These are phyloP conservation scores for Lysandra coridon DNA, from an alignment of 2,888 invertebrate genomes.

Conservation along the genomic window DNA sequence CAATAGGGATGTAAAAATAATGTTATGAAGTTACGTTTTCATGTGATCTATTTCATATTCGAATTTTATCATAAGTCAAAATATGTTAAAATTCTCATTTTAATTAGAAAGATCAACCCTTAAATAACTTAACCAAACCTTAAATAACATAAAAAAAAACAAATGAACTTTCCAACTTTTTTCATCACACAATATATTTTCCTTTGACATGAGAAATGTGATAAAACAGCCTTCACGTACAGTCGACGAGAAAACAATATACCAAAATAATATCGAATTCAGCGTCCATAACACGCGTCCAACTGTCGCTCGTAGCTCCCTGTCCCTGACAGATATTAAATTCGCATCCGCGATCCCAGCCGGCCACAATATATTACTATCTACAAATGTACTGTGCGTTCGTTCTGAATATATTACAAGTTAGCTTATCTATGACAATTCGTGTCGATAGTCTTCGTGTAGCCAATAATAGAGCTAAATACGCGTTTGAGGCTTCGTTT, in stretches of 20 bases:
- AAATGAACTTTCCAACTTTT: background rate
- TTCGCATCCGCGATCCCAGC: slow-evolving; percentile 64
- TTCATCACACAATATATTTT: slow-evolving; percentile 1
- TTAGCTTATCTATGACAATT: slow-evolving; percentile 3
- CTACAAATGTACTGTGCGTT: slow-evolving; percentile 40
- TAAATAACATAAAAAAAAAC: background rate
- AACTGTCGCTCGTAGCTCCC: slow-evolving; percentile 49
- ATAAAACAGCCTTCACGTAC: slow-evolving; percentile 23
- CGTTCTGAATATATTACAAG: slow-evolving; percentile 34
- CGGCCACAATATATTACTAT: slow-evolving; percentile 65
- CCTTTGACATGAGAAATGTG: slow-evolving; percentile 33
- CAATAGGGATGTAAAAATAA: too few species aligned
- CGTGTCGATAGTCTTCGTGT: background rate
- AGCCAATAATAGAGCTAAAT: background rate
- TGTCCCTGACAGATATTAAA: slow-evolving; percentile 77
- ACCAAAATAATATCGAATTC: slow-evolving; percentile 45
- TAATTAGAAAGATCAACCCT: too few species aligned
- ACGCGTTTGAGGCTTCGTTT: background rate
- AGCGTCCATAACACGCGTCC: slow-evolving; percentile 44
- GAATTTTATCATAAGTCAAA: too few species aligned
- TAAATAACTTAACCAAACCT: background rate
- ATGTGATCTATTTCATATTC: too few species aligned
- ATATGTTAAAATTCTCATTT: too few species aligned
- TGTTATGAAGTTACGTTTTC: too few species aligned
- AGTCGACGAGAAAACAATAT: slow-evolving; percentile 30